Base-by-base conservation (phyloP, 2,888 invertebrate species). In the Linnaemya vulpina region DNA sequence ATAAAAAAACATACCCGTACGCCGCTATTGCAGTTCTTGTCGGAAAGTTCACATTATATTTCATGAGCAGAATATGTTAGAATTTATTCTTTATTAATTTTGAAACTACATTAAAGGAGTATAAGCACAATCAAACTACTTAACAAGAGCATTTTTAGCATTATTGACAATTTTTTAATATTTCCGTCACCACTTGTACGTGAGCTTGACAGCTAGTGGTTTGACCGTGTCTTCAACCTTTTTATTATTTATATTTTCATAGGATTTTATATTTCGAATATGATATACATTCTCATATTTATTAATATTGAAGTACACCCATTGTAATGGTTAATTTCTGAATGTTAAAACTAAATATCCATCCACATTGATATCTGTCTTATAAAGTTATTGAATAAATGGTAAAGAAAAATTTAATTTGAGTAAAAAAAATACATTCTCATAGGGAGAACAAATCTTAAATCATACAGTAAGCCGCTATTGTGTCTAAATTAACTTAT, bases 221-320 rank as follows among this genome's bases (percentile, higher is more conserved):
- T 38, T 38, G 38, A 7, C 8, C 10, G 38, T 38, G 38, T 38
- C 38, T 30, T n/a, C n/a, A 46, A 15, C 10, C 46, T 46, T n/a
- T n/a, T 46, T 43, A n/a, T 43, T 38, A n/a, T 65, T 17, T 67
- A 67, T 70, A 62, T 71, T 71, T 79, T 35, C 43, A 63, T 71
- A 65, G 63, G 62, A 53, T 78, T 62, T 62, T 53, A 30, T n/a
- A 15, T 51, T 20, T 13, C 30, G 11, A 53, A 10, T 46, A 15
- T 60, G 10, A 22, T 53, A 62, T 35, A 65, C 65, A 35, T 40
- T 51, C 13, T 62, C 13, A 49, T 49, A 15, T 63, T 17, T 63
- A 74, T 35, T 53, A 5, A 40, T 53, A 60, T 58, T 67, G 55
- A 67, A 80, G 65, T 80, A 67, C 58, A 65, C 53, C 71, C 43